Evolutionary conservation across 2,113 vertebrate genomes (phyloP).

Genomic region (Diphyllodes magnificus): DNA sequence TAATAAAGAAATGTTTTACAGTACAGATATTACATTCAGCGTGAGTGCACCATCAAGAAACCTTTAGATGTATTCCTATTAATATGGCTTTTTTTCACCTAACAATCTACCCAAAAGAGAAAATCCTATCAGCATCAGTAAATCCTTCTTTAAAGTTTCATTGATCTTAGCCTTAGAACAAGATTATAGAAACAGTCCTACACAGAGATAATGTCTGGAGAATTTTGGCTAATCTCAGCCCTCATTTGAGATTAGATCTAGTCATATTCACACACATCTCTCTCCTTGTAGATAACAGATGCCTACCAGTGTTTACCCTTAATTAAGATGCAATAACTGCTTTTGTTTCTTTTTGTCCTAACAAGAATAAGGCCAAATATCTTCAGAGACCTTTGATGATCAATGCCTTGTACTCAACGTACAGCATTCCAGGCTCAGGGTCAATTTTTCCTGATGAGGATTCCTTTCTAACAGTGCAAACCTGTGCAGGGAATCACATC

Average conservation of each 20-base stretch:
- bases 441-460: not conserved
- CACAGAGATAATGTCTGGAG: conserved; percentile 64
- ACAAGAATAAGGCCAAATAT: conserved; percentile 15
- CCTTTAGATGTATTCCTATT: conserved; percentile 36
- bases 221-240: conserved; percentile 70
- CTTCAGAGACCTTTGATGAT: not conserved
- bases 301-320: conserved; percentile 53
- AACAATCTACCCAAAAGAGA: conserved; percentile 51
- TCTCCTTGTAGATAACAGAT: conserved; percentile 54
- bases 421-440: not conserved
- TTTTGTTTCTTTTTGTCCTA: conserved; percentile 35
- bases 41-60: conserved; percentile 17
- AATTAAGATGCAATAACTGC: conserved; percentile 68
- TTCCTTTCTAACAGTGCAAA: not conserved
- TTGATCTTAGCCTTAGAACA: conserved; percentile 76
- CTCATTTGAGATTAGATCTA: conserved; percentile 77
- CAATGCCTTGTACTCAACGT: not conserved
- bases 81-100: conserved; percentile 28
- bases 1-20: not conserved
- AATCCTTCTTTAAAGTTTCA: conserved; percentile 74
- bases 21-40: not conserved
- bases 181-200: conserved; percentile 70
- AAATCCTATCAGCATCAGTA: conserved; percentile 68
- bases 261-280: conserved; percentile 45
- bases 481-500: not conserved